A percentile compares a stretch with the other conserved stretches of the same genome.
phyloP scores from a whole-genome alignment of 1,140 invertebrate species.

The Myzus persicae region DNA sequence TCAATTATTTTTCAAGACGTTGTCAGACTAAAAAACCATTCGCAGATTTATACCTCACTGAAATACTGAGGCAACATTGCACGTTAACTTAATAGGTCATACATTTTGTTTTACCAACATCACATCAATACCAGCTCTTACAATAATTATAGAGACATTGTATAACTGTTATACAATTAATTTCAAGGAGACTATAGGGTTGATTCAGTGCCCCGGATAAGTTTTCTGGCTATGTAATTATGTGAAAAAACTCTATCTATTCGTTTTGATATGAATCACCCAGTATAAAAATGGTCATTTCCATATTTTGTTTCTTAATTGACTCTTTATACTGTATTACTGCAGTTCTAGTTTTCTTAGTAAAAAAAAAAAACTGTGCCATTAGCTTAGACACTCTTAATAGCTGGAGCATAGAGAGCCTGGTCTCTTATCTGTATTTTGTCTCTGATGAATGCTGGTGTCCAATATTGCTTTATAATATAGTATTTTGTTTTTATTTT shows the following conservation, averaged over 20 bases:
- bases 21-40: too few species aligned
- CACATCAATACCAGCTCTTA: background rate
- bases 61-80: background rate
- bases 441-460: too few species aligned
- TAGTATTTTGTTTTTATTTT: too few species aligned
- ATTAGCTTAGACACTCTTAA: too few species aligned
- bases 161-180: background rate
- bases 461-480: too few species aligned
- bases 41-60: too few species aligned
- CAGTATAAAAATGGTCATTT: background rate
- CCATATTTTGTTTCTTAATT: too few species aligned
- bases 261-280: background rate
- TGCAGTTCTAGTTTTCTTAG: too few species aligned
- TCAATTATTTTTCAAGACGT: background rate
- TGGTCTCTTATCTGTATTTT: too few species aligned
- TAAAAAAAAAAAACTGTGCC: too few species aligned
- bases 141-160: background rate
- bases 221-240: background rate
- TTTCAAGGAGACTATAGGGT: background rate
- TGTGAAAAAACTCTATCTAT: background rate
- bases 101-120: background rate
- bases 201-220: background rate
- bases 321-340: too few species aligned
- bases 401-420: too few species aligned
- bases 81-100: background rate